Evolutionary conservation across 92 coral and sea anemone genomes (phyloP).

Genomic region (Palythoa heliodiscus): DNA sequence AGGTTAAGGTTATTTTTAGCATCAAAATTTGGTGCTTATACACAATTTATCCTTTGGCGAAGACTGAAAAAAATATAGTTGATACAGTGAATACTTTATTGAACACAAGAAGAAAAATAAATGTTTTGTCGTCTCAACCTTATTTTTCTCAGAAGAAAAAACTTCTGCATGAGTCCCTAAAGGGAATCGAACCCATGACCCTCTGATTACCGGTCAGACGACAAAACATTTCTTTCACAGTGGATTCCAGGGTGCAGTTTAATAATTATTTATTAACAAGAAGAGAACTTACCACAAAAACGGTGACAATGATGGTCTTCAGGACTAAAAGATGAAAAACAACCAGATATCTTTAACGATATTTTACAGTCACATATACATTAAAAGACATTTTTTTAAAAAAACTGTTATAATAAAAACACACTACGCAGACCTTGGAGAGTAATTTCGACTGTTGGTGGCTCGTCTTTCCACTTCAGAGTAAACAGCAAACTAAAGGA

Average conservation of each 20-base stretch:
- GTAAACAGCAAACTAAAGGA: slow-evolving; percentile 68
- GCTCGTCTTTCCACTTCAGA: slow-evolving; percentile 77
- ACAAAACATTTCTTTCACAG: too few relatives aligned
- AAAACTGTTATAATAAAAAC: not conserved
- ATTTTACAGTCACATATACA: not conserved
- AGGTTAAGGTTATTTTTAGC: too few relatives aligned
- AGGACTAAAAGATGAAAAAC: slow-evolving; percentile 1
- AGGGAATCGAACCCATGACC: too few relatives aligned
- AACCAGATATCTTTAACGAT: not conserved
- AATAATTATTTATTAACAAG: not conserved
- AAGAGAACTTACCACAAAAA: slow-evolving; percentile 13
- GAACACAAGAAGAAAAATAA: not conserved
- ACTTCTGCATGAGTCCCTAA: too few relatives aligned
- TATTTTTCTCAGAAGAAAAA: too few relatives aligned
- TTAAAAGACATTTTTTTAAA: not conserved
- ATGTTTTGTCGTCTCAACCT: too few relatives aligned
- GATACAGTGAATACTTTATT: too few relatives aligned
- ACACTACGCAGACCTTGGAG: slow-evolving; percentile 67
- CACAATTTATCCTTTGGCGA: too few relatives aligned
- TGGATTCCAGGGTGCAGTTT: too few relatives aligned
- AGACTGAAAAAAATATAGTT: too few relatives aligned
- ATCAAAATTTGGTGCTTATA: too few relatives aligned
- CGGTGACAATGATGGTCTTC: slow-evolving; percentile 35
- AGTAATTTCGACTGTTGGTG: slow-evolving; percentile 35
- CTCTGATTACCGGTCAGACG: too few relatives aligned